A percentile compares a stretch with the other conserved stretches of the same genome.
These are phyloP conservation scores for Calameuta filiformis DNA, from an alignment of 2,888 invertebrate species.

Conservation along the genomic window DNA sequence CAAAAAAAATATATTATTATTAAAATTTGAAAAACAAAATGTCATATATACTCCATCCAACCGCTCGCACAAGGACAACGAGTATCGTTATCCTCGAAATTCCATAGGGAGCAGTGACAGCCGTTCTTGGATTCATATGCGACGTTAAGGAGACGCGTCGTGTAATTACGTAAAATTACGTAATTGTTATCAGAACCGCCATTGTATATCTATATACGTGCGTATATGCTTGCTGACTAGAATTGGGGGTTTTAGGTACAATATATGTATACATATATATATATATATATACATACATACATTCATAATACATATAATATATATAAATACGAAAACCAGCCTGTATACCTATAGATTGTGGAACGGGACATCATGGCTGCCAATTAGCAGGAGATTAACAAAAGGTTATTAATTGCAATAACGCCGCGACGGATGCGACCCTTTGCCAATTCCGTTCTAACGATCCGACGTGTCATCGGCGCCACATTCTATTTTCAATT, in stretches of 20 bases:
- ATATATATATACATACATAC: background rate
- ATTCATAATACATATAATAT: background rate
- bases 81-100: no score
- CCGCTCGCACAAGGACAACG: no score
- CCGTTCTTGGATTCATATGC: background rate
- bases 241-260: background rate
- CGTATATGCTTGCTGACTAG: no score
- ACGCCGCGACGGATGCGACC: slow-evolving; percentile 29
- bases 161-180: slow-evolving; percentile 1
- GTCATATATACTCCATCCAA: no score
- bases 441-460: slow-evolving; percentile 10
- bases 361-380: slow-evolving; percentile 3
- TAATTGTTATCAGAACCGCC: background rate
- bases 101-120: no score
- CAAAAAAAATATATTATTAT: no score
- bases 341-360: no score
- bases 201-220: background rate
- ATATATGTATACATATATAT: background rate
- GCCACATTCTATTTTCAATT: no score
- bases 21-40: no score
- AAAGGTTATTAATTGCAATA: slow-evolving; percentile 35
- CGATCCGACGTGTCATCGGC: no score
- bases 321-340: no score
- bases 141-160: background rate
- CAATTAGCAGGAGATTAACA: slow-evolving; percentile 41